Conservation (phyloP, 2,888 invertebrate genomes). For the Sabatieria punctata region DNA sequence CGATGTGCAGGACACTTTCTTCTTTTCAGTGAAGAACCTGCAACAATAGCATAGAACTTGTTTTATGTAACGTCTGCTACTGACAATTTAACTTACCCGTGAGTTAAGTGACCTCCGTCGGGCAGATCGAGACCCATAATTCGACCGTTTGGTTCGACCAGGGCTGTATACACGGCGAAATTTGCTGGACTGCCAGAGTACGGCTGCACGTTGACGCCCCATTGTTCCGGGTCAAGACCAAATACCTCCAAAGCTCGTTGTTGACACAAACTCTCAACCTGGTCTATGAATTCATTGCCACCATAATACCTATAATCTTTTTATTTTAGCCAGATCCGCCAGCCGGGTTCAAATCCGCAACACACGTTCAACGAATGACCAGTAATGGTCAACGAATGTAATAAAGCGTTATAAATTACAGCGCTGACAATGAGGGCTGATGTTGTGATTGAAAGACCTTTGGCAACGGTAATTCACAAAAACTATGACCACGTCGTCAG, state of each 20-base stretch:
- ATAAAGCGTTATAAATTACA: too few relatives aligned
- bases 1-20: slow-evolving; percentile 87
- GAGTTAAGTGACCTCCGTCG: slow-evolving; percentile 70
- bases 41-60: too few relatives aligned
- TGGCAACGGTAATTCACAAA: too few relatives aligned
- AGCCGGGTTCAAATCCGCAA: too few relatives aligned
- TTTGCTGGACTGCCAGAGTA: slow-evolving; percentile 92
- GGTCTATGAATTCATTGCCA: slow-evolving; percentile 84
- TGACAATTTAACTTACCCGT: slow-evolving; percentile 33
- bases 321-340: too few relatives aligned
- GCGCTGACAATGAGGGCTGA: too few relatives aligned
- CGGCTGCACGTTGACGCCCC: slow-evolving; percentile 96
- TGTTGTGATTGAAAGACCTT: too few relatives aligned
- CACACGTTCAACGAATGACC: too few relatives aligned
- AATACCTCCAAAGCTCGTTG: slow-evolving; percentile 67
- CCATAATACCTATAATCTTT: slow-evolving; percentile 87
- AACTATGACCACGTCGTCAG: too few relatives aligned
- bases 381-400: too few relatives aligned
- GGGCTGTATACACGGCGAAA: slow-evolving; percentile 73
- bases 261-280: slow-evolving; percentile 74
- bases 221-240: slow-evolving; percentile 58
- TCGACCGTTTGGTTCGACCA: slow-evolving; percentile 66
- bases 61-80: too few relatives aligned
- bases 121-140: slow-evolving; percentile 88
- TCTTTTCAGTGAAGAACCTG: slow-evolving; percentile 65